phyloP scores from a whole-genome alignment of 2,113 vertebrate genomes.

The Syngnathus floridae region DNA sequence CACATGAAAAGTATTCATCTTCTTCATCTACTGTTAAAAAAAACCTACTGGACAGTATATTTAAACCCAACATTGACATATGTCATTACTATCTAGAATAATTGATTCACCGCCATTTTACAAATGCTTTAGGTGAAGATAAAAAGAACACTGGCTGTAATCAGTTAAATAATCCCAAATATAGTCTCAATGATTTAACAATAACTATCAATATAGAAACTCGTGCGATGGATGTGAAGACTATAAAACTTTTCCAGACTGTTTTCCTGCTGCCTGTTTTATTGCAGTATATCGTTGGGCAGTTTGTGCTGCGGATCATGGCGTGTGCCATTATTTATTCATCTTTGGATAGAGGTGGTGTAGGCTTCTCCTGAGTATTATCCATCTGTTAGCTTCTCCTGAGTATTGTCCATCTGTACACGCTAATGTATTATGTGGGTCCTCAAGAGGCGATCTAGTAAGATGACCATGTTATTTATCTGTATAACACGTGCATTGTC shows the following conservation, averaged over 20 bases:
- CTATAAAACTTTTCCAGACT: neutral
- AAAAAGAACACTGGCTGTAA: neutral
- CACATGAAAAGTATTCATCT: neutral
- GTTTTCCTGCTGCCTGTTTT: conserved; percentile 17
- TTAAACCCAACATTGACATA: neutral
- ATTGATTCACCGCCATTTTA: neutral
- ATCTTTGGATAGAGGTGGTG: conserved; percentile 41
- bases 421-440: conserved; percentile 45
- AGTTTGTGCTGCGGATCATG: conserved; percentile 43
- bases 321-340: conserved; percentile 58
- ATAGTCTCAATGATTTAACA: neutral
- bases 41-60: neutral
- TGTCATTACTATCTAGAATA: neutral
- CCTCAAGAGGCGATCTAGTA: conserved; percentile 53
- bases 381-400: conserved; percentile 60
- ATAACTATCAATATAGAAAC: neutral
- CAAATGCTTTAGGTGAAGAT: neutral
- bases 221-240: neutral
- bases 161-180: neutral
- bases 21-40: neutral
- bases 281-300: conserved; percentile 25
- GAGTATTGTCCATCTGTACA: conserved; percentile 52
- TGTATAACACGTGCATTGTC: conserved; percentile 46
- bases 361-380: conserved; percentile 46
- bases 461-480: conserved; percentile 49